Evolutionary conservation across 2,113 vertebrate species (phyloP).

Genomic region (Damaliscus lunatus): DNA sequence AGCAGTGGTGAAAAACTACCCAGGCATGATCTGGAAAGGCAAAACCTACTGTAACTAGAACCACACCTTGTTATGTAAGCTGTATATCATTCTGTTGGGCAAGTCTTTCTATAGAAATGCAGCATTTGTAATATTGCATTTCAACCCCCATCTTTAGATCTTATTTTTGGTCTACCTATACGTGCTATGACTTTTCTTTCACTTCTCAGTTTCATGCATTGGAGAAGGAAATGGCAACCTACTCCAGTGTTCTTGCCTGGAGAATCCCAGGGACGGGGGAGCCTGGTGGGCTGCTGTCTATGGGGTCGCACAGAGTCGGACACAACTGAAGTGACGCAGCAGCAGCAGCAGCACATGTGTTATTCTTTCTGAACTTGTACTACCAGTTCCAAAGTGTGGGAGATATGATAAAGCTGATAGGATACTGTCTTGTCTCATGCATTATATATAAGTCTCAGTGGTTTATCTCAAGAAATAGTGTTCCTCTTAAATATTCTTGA

Average conservation of each 20-base stretch:
- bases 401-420: slow-evolving; percentile 2
- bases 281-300: too few species aligned
- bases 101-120: slow-evolving; percentile 39
- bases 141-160: background rate
- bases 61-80: background rate
- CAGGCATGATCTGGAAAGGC: slow-evolving; percentile 78
- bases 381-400: background rate
- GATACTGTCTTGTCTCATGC: background rate
- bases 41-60: slow-evolving; percentile 80
- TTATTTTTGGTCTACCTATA: slow-evolving; percentile 1
- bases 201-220: too few species aligned
- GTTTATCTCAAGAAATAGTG: slow-evolving; percentile 5
- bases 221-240: too few species aligned
- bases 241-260: too few species aligned
- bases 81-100: background rate
- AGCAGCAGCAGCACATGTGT: background rate
- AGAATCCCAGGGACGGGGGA: too few species aligned
- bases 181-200: background rate
- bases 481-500: slow-evolving; percentile 16
- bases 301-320: too few species aligned
- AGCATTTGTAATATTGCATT: background rate
- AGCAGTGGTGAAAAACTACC: slow-evolving; percentile 79
- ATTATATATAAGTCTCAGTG: background rate
- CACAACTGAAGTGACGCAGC: too few species aligned
- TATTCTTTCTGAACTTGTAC: slow-evolving; percentile 32